A percentile compares a stretch with the other conserved stretches of the same genome.
phyloP scores from a whole-genome alignment of 2,797 vertebrate species.

The Lacerta bilineata region DNA sequence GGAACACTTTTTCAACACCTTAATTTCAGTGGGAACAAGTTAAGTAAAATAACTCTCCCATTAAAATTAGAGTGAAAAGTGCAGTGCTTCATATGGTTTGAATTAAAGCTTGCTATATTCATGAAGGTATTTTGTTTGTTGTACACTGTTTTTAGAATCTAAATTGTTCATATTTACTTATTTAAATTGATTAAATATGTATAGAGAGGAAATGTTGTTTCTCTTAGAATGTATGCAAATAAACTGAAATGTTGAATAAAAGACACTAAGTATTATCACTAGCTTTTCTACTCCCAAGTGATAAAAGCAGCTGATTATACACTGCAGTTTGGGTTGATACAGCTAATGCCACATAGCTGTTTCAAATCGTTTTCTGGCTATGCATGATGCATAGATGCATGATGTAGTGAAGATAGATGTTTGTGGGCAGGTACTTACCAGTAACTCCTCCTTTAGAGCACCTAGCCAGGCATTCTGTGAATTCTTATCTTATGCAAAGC shows the following conservation, averaged over 20 bases:
- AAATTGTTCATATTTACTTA: neutral
- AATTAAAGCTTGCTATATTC: neutral
- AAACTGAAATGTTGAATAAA: slow-evolving; percentile 6
- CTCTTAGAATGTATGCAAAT: neutral
- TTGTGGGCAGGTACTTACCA: too few relatives aligned
- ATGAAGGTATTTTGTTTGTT: slow-evolving; percentile 2
- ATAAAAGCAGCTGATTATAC: too few relatives aligned
- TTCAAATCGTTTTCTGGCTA: too few relatives aligned
- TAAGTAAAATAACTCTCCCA: neutral
- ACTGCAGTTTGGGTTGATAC: too few relatives aligned
- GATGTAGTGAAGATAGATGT: too few relatives aligned
- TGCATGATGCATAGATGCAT: too few relatives aligned
- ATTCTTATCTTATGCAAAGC: too few relatives aligned
- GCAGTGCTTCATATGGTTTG: neutral
- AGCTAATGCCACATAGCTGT: too few relatives aligned
- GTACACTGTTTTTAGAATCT: neutral
- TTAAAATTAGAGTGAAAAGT: neutral
- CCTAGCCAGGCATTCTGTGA: too few relatives aligned
- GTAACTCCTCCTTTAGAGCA: too few relatives aligned
- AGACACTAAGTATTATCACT: too few relatives aligned
- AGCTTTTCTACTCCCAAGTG: too few relatives aligned
- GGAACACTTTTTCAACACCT: neutral
- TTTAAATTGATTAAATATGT: neutral
- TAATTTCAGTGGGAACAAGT: neutral
- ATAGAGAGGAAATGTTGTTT: neutral